Conservation (phyloP, 2,113 vertebrate species). For the Oostethus manadensis region DNA sequence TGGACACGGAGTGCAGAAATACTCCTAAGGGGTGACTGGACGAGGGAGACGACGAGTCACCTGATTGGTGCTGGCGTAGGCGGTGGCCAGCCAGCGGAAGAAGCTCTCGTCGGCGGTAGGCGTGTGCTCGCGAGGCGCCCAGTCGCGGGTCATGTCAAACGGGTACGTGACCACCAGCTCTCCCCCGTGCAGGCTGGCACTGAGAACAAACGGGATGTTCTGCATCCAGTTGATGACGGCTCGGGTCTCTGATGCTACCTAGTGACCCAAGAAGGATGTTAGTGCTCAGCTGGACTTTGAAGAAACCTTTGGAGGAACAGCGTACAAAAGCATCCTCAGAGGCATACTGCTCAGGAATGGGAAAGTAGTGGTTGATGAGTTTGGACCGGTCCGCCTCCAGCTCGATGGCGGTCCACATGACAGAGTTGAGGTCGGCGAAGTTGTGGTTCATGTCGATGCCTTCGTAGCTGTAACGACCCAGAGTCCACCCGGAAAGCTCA, state of each 20-base stretch:
- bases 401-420: constrained; percentile 85
- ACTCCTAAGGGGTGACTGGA: too few relatives aligned
- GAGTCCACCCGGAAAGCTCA: constrained; percentile 83
- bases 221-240: constrained; percentile 90
- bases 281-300: background rate
- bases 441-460: constrained; percentile 92
- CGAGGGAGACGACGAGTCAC: constrained; percentile 3
- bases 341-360: constrained; percentile 83
- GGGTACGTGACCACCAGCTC: constrained; percentile 87
- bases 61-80: constrained; percentile 83
- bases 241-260: constrained; percentile 86
- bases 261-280: background rate
- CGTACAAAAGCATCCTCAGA: constrained; percentile 81
- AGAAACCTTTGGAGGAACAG: background rate
- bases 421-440: constrained; percentile 86
- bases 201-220: constrained; percentile 85
- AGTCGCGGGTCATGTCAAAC: constrained; percentile 66
- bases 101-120: constrained; percentile 81
- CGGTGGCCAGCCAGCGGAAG: constrained; percentile 91
- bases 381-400: constrained; percentile 78
- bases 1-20: too few relatives aligned
- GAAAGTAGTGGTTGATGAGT: constrained; percentile 86
- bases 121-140: constrained; percentile 73
- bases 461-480: constrained; percentile 88
- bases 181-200: constrained; percentile 88